Evolutionary conservation across 2,797 vertebrate genomes (phyloP), one percentile per base, ranked within the genome.

Genomic region (Labroides dimidiatus): DNA sequence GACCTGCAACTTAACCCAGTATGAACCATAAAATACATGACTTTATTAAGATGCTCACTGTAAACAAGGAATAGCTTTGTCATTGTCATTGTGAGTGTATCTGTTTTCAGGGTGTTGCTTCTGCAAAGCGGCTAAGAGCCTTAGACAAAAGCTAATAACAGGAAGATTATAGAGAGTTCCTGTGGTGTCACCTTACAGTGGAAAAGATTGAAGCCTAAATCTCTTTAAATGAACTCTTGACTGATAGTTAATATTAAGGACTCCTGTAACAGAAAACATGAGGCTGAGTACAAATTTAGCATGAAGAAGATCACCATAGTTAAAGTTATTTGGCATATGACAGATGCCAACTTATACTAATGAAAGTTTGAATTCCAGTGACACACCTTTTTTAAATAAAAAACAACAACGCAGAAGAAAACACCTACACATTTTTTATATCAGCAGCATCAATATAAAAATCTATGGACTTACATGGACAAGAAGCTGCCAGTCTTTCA

Each of bases 121-220:
- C 47, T 64, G 54, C 52, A 55, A 27, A 72, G 61, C 69, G 66
- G 57, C 64, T 75, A 65, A 70, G 70, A 68, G 77, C 65, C 45
- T 81, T 80, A 78, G 65, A 72, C 64, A 70, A 76, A 73, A 86
- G 85, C 72, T 90, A 75, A 85, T 70, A 60, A 73, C 51, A 66
- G 58, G 47, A 60, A 67, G 54, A 83, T 80, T 70, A 85, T 53
- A 20, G 55, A n/a, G 58, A 53, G 66, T 49, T 64, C 23, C 67
- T 78, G 69, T 9, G 58, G 83, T 75, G 77, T 91, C 84, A 86
- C 59, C 81, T 84, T 86, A 78, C 79, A 62, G 39, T 30, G 65
- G 41, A 75, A 47, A 50, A 8, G 41, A 15, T 66, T 10, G 10
- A n/a, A 42, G 44, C 20, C 20, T 48, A 71, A 77, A 59, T 84